phyloP scores from a whole-genome alignment of 2,797 vertebrate species.

The Danionella dracula region DNA sequence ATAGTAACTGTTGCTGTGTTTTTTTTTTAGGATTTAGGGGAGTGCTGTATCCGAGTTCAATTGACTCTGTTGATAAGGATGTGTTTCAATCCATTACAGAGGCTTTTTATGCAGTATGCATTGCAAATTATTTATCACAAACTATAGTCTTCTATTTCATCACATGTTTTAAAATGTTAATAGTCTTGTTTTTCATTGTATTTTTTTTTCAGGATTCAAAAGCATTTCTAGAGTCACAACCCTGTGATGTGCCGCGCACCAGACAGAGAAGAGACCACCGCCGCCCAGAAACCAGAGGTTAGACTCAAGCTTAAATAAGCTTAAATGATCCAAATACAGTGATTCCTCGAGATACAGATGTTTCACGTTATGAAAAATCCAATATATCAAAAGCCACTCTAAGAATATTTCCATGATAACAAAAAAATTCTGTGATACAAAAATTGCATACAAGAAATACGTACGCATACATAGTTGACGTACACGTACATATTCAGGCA shows the following conservation, averaged over 20 bases:
- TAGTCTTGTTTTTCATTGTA: not conserved
- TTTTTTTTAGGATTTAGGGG: slow-evolving; percentile 25
- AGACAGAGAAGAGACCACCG: slow-evolving; percentile 5
- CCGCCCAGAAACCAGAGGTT: not conserved
- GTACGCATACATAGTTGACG: too few species aligned
- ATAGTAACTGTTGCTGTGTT: not conserved
- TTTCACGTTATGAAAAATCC: too few species aligned
- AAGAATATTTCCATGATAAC: too few species aligned
- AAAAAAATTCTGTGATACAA: too few species aligned
- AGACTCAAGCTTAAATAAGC: not conserved
- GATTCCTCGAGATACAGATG: too few species aligned
- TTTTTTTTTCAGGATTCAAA: slow-evolving; percentile 2
- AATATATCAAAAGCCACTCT: too few species aligned
- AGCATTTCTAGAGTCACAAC: not conserved
- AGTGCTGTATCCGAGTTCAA: slow-evolving; percentile 16
- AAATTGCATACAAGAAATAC: too few species aligned
- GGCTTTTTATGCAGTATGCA: slow-evolving; percentile 19
- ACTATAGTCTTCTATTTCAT: not conserved
- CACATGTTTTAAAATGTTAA: not conserved
- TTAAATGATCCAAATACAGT: too few species aligned
- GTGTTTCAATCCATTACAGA: slow-evolving; percentile 25
- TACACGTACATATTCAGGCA: too few species aligned
- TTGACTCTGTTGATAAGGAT: slow-evolving; percentile 21
- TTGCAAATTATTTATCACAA: not conserved
- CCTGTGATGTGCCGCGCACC: slow-evolving; percentile 6